Evolutionary conservation across 2,888 invertebrate genomes (phyloP), one percentile per base, ranked within the genome.

Genomic region (Agrochola circellaris): DNA sequence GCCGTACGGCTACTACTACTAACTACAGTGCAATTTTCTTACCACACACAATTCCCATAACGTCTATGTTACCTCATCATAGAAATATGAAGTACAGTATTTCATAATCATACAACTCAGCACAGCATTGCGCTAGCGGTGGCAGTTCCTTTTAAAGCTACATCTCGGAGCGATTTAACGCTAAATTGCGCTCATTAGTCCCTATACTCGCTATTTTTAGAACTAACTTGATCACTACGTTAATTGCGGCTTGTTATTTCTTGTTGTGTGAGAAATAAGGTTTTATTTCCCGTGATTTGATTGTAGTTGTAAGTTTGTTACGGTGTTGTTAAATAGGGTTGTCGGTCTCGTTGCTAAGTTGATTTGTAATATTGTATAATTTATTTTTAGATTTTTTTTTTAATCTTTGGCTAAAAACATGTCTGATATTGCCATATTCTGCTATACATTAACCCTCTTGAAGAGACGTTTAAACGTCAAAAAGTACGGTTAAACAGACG

Each of bases 161-260:
- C 71, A 75, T 78, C 81, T 86, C 79, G 70, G 76, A 84, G 75
- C 79, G 66, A 89, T 89, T 90, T 89, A 88, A 86, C 87, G 86
- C 89, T 87, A 91, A 91, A 91, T 90, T 91, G 84, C 88, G 74
- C 87, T 90, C 90, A 92, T 93, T 91, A 90, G 81, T 83, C 86
- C 90, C 86, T 87, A 89, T 78, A 51, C 82, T 75, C 60, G 85
- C 86, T 92, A 93, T 92, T 90, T 93, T 91, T 91, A 92, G 89
- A 81, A 58, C 54, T 77, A 79, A 83, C 78, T 75, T 84, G 72
- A 68, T 69, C 68, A 65, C 38, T 42, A 20, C 20, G 0, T 56
- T 71, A 85, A 73, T 77, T 77, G 74, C 76, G 2, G 60, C 65
- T n/a, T 51, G 17, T 62, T 65, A n/a, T 54, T n/a, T 6, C 78